A percentile compares a stretch with the other conserved stretches of the same genome.
These are phyloP conservation scores for Raphicerus campestris DNA, from an alignment of 2,113 vertebrate species.

Conservation along the genomic window DNA sequence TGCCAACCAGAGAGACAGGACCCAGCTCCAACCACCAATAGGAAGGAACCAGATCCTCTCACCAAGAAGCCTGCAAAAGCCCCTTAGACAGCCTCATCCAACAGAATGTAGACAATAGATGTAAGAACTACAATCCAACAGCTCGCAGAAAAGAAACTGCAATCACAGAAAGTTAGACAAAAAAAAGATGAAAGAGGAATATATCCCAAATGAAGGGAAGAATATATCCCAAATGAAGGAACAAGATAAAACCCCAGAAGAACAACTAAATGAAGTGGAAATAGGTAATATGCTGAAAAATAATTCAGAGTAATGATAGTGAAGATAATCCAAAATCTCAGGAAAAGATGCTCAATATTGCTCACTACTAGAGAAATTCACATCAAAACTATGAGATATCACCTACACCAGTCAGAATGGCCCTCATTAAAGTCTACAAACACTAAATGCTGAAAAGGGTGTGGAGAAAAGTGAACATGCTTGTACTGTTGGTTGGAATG, in stretches of 20 bases:
- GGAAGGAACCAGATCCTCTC: neutral
- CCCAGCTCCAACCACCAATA: neutral
- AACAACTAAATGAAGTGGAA: neutral
- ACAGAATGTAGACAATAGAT: neutral
- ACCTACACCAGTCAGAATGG: neutral
- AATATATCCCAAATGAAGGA: neutral
- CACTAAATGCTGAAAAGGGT: neutral
- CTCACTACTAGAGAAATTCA: neutral
- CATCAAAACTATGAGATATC: neutral
- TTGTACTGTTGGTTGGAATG: neutral
- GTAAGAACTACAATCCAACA: neutral
- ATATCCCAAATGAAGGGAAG: neutral
- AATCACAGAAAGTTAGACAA: neutral
- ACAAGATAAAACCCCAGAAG: neutral
- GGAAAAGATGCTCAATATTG: neutral
- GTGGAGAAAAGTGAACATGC: neutral
- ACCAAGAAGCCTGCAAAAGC: neutral
- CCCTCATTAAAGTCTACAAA: neutral
- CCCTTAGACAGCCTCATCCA: neutral
- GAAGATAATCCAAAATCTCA: neutral
- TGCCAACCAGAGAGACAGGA: neutral
- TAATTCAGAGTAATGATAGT: neutral
- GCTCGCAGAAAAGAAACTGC: neutral
- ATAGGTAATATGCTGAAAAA: neutral
- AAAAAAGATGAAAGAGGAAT: neutral